Percentiles rank a stretch among this genome's conserved stretches.
phyloP scores from a whole-genome alignment of 2,113 vertebrate species.

The Tragelaphus scriptus region DNA sequence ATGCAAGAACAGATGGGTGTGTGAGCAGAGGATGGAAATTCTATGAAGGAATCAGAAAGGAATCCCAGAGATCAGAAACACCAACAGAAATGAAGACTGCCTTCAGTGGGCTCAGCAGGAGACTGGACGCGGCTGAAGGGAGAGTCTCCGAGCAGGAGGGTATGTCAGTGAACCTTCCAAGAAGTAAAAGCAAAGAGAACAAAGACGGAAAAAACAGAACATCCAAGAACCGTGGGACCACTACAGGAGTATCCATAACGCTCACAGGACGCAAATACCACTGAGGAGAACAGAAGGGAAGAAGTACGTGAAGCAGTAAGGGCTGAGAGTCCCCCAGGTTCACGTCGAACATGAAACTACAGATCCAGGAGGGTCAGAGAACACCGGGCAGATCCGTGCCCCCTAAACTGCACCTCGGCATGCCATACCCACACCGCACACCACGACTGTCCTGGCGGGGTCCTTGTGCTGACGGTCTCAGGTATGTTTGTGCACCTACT shows the following conservation, averaged over 20 bases:
- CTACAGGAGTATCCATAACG: not conserved
- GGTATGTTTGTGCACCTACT: not conserved
- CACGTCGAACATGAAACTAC: not conserved
- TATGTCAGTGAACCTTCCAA: not conserved
- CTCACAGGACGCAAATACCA: not conserved
- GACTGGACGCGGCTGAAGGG: not conserved
- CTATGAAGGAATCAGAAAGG: not conserved
- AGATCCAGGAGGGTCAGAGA: not conserved
- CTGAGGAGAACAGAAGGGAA: not conserved
- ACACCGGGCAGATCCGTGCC: not conserved
- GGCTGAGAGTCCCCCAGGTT: not conserved
- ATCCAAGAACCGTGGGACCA: not conserved
- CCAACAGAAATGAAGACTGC: not conserved
- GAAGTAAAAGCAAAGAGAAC: not conserved
- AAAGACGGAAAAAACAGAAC: not conserved
- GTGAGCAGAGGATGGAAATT: not conserved
- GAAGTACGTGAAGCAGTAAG: not conserved
- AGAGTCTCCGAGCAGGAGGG: not conserved
- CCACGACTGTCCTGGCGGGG: not conserved
- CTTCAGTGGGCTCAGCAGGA: not conserved
- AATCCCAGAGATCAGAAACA: not conserved
- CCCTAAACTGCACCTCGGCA: too few relatives aligned
- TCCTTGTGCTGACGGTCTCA: not conserved
- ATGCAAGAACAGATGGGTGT: not conserved
- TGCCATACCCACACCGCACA: not conserved